phyloP scores from a whole-genome alignment of 2,797 vertebrate genomes.

The Apogon talboti region DNA sequence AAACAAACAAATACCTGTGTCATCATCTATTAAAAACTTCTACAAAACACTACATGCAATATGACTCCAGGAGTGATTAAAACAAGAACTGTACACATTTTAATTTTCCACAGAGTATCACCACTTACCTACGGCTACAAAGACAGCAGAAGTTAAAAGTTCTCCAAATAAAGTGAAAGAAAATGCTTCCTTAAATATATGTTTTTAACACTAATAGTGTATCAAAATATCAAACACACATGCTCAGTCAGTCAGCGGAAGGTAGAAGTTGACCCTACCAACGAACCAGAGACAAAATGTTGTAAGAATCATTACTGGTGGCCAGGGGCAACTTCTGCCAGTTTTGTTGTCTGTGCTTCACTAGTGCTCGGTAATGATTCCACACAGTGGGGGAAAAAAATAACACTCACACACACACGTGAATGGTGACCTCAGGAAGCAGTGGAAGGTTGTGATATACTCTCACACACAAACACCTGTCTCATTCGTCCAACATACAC shows the following conservation, averaged over 20 bases:
- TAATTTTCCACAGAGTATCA: background rate
- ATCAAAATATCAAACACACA: slow-evolving; percentile 38
- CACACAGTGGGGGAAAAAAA: slow-evolving; percentile 62
- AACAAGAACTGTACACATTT: slow-evolving; percentile 17
- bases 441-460: slow-evolving; percentile 47
- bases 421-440: slow-evolving; percentile 66
- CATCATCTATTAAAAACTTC: no score
- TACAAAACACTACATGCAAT: slow-evolving; percentile 29
- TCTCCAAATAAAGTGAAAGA: background rate
- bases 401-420: slow-evolving; percentile 43
- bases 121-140: slow-evolving; percentile 14
- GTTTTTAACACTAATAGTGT: background rate
- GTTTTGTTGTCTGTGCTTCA: slow-evolving; percentile 18
- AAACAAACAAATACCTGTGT: slow-evolving; percentile 2
- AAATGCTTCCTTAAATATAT: background rate
- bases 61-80: slow-evolving; percentile 5
- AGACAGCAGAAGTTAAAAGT: slow-evolving; percentile 5
- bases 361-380: slow-evolving; percentile 47
- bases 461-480: slow-evolving; percentile 7
- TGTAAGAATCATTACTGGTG: slow-evolving; percentile 8
- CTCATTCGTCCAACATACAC: background rate
- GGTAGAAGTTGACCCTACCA: slow-evolving; percentile 64
- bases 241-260: slow-evolving; percentile 53
- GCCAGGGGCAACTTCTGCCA: slow-evolving; percentile 59
- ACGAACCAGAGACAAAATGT: slow-evolving; percentile 1